phyloP scores from a whole-genome alignment of 1,140 invertebrate species.

The Microvelia longipes region DNA sequence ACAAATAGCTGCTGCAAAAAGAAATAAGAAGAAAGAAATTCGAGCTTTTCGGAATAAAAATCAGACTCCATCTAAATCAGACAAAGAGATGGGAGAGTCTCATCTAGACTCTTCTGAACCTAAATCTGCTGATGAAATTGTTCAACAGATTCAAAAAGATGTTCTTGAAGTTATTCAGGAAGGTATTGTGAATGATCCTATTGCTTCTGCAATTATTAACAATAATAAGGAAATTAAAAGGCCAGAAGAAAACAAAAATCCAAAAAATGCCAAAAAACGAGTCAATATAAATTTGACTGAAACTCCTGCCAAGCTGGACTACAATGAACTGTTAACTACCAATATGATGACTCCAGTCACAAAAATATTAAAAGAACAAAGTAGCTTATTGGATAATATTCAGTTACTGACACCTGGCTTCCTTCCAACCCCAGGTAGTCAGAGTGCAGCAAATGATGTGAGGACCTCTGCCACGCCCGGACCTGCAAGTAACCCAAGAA shows the following conservation, averaged over 20 bases:
- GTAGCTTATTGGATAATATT: background rate
- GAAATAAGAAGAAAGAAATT: background rate
- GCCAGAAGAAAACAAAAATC: background rate
- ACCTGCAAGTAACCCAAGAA: background rate
- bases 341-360: background rate
- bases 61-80: background rate
- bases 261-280: background rate
- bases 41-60: background rate
- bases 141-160: conserved; percentile 10
- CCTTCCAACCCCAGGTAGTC: background rate
- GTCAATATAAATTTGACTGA: background rate
- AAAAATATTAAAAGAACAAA: conserved; percentile 4
- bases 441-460: background rate
- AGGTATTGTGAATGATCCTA: background rate
- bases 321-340: background rate
- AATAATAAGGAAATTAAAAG: background rate
- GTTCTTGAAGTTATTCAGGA: conserved; percentile 11
- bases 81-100: background rate
- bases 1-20: background rate
- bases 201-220: no score
- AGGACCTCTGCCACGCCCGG: background rate
- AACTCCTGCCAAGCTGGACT: background rate
- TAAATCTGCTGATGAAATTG: conserved; percentile 9
- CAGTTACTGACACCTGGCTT: background rate
- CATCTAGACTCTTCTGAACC: background rate